Percentiles rank a stretch among this genome's conserved stretches.
phyloP scores from a whole-genome alignment of 2,888 invertebrate genomes.

The Euzophera pinguis region DNA sequence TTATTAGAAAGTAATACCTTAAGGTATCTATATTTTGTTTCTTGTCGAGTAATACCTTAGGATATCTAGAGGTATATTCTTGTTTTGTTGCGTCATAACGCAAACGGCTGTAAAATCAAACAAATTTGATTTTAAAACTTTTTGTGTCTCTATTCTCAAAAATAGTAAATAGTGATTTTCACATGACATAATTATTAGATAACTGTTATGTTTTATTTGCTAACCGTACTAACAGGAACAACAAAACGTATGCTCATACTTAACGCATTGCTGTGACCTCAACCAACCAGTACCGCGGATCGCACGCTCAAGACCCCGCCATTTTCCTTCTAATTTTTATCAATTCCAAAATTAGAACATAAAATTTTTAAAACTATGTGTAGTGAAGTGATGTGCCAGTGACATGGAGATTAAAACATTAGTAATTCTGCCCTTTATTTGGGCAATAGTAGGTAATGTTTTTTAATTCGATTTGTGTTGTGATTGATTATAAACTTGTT shows the following conservation, averaged over 20 bases:
- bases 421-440: not conserved
- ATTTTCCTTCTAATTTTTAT: slow-evolving; percentile 9
- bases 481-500: slow-evolving; percentile 13
- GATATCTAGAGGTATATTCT: no score
- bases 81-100: no score
- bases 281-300: slow-evolving; percentile 56
- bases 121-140: no score
- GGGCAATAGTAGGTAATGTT: slow-evolving; percentile 4
- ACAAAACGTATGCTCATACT: slow-evolving; percentile 45
- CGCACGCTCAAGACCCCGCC: slow-evolving; percentile 25
- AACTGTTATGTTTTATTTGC: slow-evolving; percentile 30
- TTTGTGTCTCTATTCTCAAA: no score
- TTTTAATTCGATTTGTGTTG: not conserved
- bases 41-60: no score
- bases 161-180: no score
- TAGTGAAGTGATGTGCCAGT: slow-evolving; percentile 3
- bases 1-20: no score
- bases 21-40: no score
- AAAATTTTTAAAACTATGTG: slow-evolving; percentile 1
- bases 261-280: slow-evolving; percentile 63
- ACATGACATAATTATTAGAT: no score
- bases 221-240: slow-evolving; percentile 46
- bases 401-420: slow-evolving; percentile 7
- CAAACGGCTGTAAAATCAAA: no score
- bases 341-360: not conserved